These are phyloP conservation scores for Coecobrya sp. DNA, from an alignment of 2,888 invertebrate species.

Conservation along the genomic window DNA sequence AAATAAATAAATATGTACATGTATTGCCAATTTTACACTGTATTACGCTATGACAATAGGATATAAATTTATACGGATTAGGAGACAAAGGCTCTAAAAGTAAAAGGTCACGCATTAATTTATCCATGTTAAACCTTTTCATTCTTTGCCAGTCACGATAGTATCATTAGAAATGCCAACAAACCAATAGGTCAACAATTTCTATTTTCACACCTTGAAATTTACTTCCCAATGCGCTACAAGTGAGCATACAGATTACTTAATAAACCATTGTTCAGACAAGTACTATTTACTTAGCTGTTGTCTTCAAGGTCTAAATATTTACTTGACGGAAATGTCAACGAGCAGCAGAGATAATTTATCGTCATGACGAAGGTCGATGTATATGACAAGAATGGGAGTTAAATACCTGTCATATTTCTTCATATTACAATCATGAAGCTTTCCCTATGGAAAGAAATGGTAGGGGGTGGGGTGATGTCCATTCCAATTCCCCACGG, in stretches of 20 bases:
- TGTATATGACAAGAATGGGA: background rate
- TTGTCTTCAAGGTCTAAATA: too few species aligned
- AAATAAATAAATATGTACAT: too few species aligned
- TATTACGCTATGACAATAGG: too few species aligned
- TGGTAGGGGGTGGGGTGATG: constrained; percentile 1
- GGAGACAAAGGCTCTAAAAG: too few species aligned
- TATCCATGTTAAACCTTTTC: background rate
- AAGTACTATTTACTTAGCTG: too few species aligned
- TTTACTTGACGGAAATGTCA: too few species aligned
- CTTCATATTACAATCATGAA: background rate
- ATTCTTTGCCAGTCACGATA: background rate
- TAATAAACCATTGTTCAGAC: too few species aligned
- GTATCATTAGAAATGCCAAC: background rate
- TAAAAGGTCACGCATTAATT: background rate
- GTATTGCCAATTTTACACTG: too few species aligned
- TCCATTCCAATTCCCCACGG: background rate
- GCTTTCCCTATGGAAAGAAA: background rate
- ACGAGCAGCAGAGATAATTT: too few species aligned
- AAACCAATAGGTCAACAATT: background rate
- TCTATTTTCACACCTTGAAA: background rate
- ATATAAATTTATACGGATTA: too few species aligned
- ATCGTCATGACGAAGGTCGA: background rate
- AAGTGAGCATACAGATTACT: too few species aligned
- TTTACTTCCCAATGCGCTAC: background rate
- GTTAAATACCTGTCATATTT: background rate